phyloP scores from a whole-genome alignment of 1,140 invertebrate genomes.

The Ceratosolen fusciceps region DNA sequence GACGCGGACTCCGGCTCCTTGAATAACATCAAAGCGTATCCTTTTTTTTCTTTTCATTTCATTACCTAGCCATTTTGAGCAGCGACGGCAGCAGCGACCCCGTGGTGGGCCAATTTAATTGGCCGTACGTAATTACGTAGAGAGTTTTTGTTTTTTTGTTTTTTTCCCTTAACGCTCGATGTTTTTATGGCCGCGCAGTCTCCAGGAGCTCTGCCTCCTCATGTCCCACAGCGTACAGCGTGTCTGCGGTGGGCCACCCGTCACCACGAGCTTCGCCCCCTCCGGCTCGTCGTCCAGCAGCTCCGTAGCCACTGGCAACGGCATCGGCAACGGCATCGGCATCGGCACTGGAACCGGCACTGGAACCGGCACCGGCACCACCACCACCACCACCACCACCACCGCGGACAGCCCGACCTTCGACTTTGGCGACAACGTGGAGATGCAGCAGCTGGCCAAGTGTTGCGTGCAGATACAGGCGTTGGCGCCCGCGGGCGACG shows the following conservation, averaged over 20 bases:
- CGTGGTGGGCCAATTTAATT: no score
- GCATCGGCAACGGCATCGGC: no score
- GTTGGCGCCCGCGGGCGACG: slow-evolving; percentile 66
- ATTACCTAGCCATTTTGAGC: no score
- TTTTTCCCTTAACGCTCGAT: not conserved
- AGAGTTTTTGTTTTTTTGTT: no score
- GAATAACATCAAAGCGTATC: slow-evolving; percentile 82
- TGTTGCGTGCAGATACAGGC: slow-evolving; percentile 72
- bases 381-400: slow-evolving; percentile 58
- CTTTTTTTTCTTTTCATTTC: slow-evolving; percentile 59
- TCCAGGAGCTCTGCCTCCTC: slow-evolving; percentile 84
- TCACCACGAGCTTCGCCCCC: slow-evolving; percentile 59
- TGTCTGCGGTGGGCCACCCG: slow-evolving; percentile 71
- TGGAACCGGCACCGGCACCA: no score
- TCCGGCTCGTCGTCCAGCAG: no score
- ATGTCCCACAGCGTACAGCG: slow-evolving; percentile 84
- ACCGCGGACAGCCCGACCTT: slow-evolving; percentile 70
- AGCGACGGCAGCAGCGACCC: no score
- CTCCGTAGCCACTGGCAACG: no score
- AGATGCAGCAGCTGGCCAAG: slow-evolving; percentile 72
- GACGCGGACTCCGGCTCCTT: slow-evolving; percentile 92
- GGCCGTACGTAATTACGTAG: no score
- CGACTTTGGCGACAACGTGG: slow-evolving; percentile 70
- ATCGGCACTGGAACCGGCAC: no score
- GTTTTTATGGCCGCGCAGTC: slow-evolving; percentile 68